Evolutionary conservation across 2,888 invertebrate species (phyloP).

Genomic region (Ochropacha duplaris): DNA sequence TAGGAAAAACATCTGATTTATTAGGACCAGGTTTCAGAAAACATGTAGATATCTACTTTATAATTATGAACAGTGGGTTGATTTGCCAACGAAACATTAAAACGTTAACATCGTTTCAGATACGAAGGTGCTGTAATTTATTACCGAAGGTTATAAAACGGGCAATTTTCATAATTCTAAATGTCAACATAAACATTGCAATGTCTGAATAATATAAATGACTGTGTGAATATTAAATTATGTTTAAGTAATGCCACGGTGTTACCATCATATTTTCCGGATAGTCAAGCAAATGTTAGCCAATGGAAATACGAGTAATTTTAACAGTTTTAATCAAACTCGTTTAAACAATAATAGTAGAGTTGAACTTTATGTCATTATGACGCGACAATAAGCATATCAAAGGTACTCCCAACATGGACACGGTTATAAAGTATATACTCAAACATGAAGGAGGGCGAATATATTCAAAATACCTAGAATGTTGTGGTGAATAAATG

Average conservation of each 20-base stretch:
- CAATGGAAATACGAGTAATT: background rate
- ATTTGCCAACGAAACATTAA: background rate
- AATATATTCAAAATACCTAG: too few species aligned
- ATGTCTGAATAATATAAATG: conserved; percentile 8
- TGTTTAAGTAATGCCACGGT: background rate
- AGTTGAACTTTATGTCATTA: too few species aligned
- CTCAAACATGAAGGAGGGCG: too few species aligned
- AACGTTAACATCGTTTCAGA: background rate
- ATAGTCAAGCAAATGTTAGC: background rate
- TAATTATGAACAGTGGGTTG: background rate
- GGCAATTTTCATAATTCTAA: conserved; percentile 12
- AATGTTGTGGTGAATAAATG: too few species aligned
- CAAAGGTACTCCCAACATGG: too few species aligned
- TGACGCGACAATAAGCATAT: too few species aligned
- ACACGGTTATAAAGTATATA: too few species aligned
- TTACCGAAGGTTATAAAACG: conserved; percentile 6
- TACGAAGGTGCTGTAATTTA: background rate
- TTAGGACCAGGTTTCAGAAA: background rate
- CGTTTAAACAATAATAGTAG: too few species aligned
- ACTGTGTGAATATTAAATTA: conserved; percentile 22
- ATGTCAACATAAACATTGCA: conserved; percentile 3
- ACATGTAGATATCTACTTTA: background rate
- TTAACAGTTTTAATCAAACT: background rate
- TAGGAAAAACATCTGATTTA: background rate
- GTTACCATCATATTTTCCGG: background rate